Conservation (phyloP, 1,140 invertebrate genomes). For the Campodea augens region DNA sequence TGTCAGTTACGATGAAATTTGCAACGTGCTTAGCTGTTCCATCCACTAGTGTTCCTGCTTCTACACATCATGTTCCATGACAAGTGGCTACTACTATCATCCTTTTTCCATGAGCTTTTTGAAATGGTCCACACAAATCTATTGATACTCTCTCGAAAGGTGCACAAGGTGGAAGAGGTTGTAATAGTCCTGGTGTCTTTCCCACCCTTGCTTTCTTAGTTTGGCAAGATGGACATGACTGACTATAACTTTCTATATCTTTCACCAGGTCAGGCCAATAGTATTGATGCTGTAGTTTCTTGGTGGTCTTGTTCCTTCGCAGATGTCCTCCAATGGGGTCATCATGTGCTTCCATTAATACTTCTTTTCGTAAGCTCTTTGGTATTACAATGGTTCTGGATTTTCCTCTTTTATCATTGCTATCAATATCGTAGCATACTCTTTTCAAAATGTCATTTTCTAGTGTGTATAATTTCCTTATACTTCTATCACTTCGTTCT, state of each 20-base stretch:
- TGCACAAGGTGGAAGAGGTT: not conserved
- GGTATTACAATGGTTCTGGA: too few species aligned
- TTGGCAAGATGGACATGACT: constrained; percentile 12
- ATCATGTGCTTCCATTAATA: too few species aligned
- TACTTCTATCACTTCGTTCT: too few species aligned
- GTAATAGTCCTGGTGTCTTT: not conserved
- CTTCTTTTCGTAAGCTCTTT: too few species aligned
- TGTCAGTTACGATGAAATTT: constrained; percentile 11
- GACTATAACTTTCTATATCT: constrained; percentile 10
- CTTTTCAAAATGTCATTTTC: too few species aligned
- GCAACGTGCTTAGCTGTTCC: constrained; percentile 15
- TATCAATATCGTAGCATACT: too few species aligned
- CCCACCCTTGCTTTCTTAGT: not conserved
- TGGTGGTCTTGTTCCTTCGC: not conserved
- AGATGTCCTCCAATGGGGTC: not conserved
- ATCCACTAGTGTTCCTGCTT: constrained; percentile 15
- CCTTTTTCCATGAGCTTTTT: constrained; percentile 12
- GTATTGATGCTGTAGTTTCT: constrained; percentile 4
- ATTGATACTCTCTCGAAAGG: constrained; percentile 2
- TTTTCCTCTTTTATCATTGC: too few species aligned
- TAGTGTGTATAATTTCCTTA: too few species aligned
- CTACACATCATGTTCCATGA: constrained; percentile 17
- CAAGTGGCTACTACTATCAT: constrained; percentile 17
- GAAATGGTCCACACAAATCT: constrained; percentile 16
- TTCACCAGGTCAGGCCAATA: constrained; percentile 12